Evolutionary conservation across 2,113 vertebrate species (phyloP).

Genomic region (Miniopterus natalensis): DNA sequence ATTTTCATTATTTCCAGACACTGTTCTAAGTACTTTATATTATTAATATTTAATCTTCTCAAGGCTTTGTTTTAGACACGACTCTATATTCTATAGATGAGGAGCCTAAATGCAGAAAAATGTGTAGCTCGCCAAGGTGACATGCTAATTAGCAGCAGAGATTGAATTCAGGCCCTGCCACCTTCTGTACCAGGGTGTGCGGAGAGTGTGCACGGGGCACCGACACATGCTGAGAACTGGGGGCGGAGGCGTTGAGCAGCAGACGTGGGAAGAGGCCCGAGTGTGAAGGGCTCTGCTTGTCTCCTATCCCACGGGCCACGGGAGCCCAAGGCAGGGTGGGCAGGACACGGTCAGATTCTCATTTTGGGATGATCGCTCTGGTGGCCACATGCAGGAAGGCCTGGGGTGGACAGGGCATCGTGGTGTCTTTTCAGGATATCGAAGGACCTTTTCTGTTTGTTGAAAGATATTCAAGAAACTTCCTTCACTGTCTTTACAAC

Average conservation of each 20-base stretch:
- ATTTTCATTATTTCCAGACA: neutral
- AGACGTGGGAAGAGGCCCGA: neutral
- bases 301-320: neutral
- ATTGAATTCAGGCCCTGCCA: too few species aligned
- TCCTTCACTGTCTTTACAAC: neutral
- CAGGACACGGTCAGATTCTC: neutral
- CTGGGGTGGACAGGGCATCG: neutral
- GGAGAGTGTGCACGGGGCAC: accelerated
- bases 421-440: neutral
- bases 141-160: neutral
- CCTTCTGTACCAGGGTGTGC: neutral
- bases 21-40: neutral
- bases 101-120: neutral
- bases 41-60: neutral
- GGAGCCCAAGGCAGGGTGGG: too few species aligned
- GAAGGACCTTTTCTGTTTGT: neutral
- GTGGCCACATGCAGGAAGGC: neutral
- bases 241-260: neutral
- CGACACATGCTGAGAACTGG: accelerated
- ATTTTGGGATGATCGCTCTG: neutral
- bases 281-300: neutral
- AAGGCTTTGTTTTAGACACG: neutral
- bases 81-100: neutral
- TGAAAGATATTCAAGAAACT: neutral
- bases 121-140: neutral